Conservation (phyloP, 2,113 vertebrate species). For the Phalacrocorax carbo region DNA sequence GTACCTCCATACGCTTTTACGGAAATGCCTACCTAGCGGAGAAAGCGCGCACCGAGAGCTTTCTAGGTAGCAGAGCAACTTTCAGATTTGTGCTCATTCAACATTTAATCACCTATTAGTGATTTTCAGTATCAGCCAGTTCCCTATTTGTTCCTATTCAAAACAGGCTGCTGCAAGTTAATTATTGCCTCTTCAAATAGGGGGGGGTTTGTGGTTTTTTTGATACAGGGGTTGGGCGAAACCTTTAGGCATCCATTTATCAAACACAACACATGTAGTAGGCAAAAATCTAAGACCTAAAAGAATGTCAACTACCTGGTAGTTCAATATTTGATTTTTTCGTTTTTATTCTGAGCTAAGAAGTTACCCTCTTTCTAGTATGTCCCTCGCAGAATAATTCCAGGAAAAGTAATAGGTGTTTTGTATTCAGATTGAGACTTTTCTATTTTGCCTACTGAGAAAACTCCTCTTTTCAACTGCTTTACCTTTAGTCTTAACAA, state of each 20-base stretch:
- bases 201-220: rapidly evolving
- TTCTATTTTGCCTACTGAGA: neutral
- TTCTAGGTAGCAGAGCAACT: neutral
- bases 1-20: neutral
- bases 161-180: neutral
- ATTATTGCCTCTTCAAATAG: neutral
- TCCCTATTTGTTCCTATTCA: neutral
- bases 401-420: neutral
- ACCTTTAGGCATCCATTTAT: neutral
- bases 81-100: neutral
- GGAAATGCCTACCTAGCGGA: neutral
- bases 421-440: neutral
- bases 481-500: neutral
- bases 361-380: neutral
- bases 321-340: slow-evolving; percentile 24
- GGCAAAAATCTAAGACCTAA: neutral
- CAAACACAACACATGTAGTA: neutral
- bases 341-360: slow-evolving; percentile 1
- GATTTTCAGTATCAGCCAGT: neutral
- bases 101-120: neutral
- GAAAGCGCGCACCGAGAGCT: neutral
- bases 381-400: neutral
- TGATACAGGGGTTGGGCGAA: neutral
- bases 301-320: neutral
- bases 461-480: neutral